Evolutionary conservation across 2,797 vertebrate genomes (phyloP), one percentile per base, ranked within the genome.

Genomic region (Lagodon rhomboides): DNA sequence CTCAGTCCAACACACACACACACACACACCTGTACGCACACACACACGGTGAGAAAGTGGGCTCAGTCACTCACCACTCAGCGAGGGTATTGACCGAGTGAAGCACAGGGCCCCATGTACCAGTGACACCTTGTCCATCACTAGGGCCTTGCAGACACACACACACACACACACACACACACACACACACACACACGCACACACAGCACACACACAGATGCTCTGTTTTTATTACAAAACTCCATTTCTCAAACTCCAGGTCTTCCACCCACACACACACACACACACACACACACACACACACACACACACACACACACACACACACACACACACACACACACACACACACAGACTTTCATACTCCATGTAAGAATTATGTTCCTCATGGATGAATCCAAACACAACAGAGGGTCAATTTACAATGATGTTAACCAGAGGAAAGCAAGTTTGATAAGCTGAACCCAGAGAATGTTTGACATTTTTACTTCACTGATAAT

Each of bases 61-160:
- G 55, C 53, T 5, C 44, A 74, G 75, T 92, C 91, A 84, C 76
- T 92, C 87, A 54, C 54, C 91, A 90, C 90, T 90, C 78, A 80
- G 74, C 12, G 1, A 75, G 60, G 34, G 72, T 49, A 85, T 44
- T 80, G 67, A 87, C 51, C 70, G 79, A 85, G 59, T 69, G 77
- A 86, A 73, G 82, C 84, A 58, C 58, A 59, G 76, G 85, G 72
- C 60, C 85, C 68, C 23, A 5, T 69, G 71, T 60, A 64, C 46
- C 38, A 17, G 27, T 60, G 79, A 80, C 77, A 89, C 83, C 78
- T 68, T 91, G 85, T 92, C 87, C 80, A 85, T 91, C 87, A 88
- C 68, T 64, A 79, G 9, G 56, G 74, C 69, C 72, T 64, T 34
- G 25, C 44, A 68, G 18, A 75, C 59, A 77, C 7, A 68, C 47